phyloP scores from a whole-genome alignment of 2,888 invertebrate genomes.

The Nemapogon koenigi region DNA sequence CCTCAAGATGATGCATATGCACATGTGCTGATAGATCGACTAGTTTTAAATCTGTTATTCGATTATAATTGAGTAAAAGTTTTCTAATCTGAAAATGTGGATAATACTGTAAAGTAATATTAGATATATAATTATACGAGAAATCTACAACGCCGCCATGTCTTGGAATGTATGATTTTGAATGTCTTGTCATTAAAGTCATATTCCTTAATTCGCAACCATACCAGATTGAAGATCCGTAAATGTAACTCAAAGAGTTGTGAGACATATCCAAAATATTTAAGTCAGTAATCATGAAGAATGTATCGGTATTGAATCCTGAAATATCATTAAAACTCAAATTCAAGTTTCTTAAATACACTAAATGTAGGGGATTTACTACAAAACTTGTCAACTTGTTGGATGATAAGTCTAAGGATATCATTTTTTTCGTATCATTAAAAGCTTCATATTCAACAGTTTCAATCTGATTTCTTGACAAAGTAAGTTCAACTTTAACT shows the following conservation, averaged over 20 bases:
- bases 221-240: too few species aligned
- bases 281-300: conserved; percentile 35
- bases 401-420: conserved; percentile 35
- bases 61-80: conserved; percentile 35
- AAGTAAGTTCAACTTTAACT: conserved; percentile 36
- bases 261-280: conserved; percentile 50
- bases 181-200: too few species aligned
- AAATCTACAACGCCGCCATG: too few species aligned
- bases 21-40: conserved; percentile 32
- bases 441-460: conserved; percentile 42
- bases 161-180: too few species aligned
- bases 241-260: too few species aligned
- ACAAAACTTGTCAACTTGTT: conserved; percentile 35
- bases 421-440: conserved; percentile 30
- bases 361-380: conserved; percentile 33
- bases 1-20: conserved; percentile 29
- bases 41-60: conserved; percentile 29
- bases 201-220: too few species aligned
- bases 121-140: conserved; percentile 34
- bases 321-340: conserved; percentile 36
- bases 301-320: conserved; percentile 32
- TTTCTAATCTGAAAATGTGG: conserved; percentile 31
- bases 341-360: conserved; percentile 34
- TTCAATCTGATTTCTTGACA: conserved; percentile 39
- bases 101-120: conserved; percentile 35